A percentile compares a stretch with the other conserved stretches of the same genome.
Conservation (phyloP, 2,888 invertebrate species). For the Melinaea marsaeus region DNA sequence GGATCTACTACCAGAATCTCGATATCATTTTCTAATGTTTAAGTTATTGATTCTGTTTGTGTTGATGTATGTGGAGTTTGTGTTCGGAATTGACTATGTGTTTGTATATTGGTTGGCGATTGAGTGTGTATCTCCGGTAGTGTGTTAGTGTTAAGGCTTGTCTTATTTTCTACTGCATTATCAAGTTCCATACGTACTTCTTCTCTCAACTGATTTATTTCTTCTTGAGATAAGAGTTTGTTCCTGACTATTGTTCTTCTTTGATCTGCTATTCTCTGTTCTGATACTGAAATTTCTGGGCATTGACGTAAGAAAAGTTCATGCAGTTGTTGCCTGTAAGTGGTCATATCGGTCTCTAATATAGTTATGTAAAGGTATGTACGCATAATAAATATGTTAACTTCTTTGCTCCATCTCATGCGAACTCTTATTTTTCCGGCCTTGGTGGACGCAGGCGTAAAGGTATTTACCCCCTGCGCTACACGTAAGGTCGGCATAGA, state of each 20-base stretch:
- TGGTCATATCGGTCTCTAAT: not conserved
- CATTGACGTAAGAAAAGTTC: not conserved
- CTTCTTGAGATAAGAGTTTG: not conserved
- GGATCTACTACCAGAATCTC: no score
- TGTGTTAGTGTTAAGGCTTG: no score
- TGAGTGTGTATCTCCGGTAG: no score
- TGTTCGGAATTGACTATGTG: no score
- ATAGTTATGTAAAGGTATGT: not conserved
- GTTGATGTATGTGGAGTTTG: no score
- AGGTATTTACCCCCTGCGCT: not conserved
- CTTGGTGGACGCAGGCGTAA: not conserved
- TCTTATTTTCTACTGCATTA: no score
- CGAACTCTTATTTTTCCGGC: no score
- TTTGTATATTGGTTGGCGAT: no score
- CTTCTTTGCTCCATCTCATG: no score
- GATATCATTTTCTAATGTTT: no score
- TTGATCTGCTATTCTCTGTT: constrained; percentile 1
- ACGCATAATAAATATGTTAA: no score
- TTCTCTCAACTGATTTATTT: not conserved
- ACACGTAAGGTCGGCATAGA: constrained; percentile 1
- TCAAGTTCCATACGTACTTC: not conserved
- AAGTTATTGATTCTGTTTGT: no score
- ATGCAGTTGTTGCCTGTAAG: not conserved
- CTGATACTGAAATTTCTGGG: not conserved
- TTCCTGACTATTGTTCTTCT: constrained; percentile 3